phyloP scores from a whole-genome alignment of 2,113 vertebrate species.

The Rutilus rutilus region DNA sequence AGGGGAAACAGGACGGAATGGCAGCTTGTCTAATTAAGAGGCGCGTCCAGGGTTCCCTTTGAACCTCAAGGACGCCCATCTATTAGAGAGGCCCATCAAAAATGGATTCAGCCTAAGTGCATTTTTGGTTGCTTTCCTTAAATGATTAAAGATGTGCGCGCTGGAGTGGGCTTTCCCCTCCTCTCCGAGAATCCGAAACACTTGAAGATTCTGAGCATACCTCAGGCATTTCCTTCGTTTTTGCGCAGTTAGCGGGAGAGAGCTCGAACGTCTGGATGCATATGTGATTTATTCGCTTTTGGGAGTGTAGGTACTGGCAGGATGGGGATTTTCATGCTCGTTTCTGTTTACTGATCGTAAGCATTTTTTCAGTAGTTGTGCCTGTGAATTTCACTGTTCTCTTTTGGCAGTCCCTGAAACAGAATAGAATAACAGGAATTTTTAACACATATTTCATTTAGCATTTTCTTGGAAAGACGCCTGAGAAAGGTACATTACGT shows the following conservation, averaged over 20 bases:
- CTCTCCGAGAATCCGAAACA: conserved; percentile 1
- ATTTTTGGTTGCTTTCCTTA: conserved; percentile 73
- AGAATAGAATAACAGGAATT: neutral
- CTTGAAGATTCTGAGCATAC: conserved; percentile 34
- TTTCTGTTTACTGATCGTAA: conserved; percentile 26
- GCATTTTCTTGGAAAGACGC: neutral
- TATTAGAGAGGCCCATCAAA: conserved; percentile 86
- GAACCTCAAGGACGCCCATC: conserved; percentile 92
- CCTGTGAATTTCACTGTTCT: neutral
- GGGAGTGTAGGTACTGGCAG: conserved; percentile 19
- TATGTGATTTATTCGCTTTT: conserved; percentile 29
- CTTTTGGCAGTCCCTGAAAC: conserved; percentile 17
- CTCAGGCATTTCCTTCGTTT: conserved; percentile 28
- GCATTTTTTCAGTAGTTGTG: conserved; percentile 6
- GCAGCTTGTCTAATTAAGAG: conserved; percentile 87
- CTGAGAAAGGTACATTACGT: neutral
- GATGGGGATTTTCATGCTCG: conserved; percentile 1
- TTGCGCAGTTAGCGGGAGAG: conserved; percentile 25
- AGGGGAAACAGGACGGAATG: conserved; percentile 82
- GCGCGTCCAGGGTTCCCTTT: conserved; percentile 83
- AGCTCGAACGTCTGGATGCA: conserved; percentile 28
- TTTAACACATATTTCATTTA: neutral
- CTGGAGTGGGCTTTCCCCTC: conserved; percentile 78
- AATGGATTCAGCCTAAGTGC: conserved; percentile 85
- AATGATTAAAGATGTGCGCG: conserved; percentile 83